A percentile compares a stretch with the other conserved stretches of the same genome.
Evolutionary conservation across 2,113 vertebrate species (phyloP).

Genomic region (Takifugu bimaculatus): DNA sequence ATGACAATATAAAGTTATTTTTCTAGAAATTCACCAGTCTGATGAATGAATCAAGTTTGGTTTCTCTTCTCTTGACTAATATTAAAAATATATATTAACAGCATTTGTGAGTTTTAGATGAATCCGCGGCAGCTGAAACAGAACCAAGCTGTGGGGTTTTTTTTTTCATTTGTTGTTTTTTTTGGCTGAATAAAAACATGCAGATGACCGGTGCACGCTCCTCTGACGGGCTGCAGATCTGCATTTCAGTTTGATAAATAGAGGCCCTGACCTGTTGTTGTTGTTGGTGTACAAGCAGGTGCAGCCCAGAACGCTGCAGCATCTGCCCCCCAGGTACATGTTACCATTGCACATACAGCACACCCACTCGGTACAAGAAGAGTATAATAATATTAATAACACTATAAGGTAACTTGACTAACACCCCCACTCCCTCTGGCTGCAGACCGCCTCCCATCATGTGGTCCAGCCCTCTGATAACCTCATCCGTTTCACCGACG

Average conservation of each 20-base stretch:
- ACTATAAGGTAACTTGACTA: conserved; percentile 62
- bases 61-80: no score
- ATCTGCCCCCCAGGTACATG: conserved; percentile 29
- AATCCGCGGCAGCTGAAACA: no score
- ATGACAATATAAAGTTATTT: no score
- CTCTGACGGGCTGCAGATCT: no score
- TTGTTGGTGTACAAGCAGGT: conserved; percentile 8
- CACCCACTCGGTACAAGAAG: conserved; percentile 86
- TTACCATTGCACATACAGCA: conserved; percentile 86
- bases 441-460: conserved; percentile 73
- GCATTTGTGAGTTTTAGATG: no score
- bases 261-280: no score
- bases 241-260: no score
- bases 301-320: conserved; percentile 19
- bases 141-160: no score
- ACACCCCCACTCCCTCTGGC: conserved; percentile 12
- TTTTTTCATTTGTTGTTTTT: no score
- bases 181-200: no score
- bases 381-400: conserved; percentile 68
- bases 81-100: no score
- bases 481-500: conserved; percentile 92
- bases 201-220: no score
- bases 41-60: background rate
- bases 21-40: background rate
- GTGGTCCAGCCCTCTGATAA: conserved; percentile 95